A percentile compares a stretch with the other conserved stretches of the same genome.
Conservation (phyloP, 2,888 invertebrate genomes). For the Esperia sulphurella region DNA sequence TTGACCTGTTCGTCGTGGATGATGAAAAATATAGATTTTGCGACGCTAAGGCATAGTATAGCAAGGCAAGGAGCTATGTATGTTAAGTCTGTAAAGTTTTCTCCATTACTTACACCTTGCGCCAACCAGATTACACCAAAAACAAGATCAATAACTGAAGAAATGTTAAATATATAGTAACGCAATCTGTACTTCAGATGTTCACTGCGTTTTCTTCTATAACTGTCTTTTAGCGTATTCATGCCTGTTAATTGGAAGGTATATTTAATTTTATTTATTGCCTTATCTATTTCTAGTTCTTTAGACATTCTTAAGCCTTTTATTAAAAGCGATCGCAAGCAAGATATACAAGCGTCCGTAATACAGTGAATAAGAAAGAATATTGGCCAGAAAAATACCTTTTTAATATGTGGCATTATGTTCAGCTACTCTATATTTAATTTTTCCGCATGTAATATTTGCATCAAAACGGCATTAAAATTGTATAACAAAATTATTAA, state of each 20-base stretch:
- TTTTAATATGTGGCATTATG: background rate
- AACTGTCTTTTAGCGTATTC: constrained; percentile 23
- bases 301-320: constrained; percentile 2
- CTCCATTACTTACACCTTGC: constrained; percentile 26
- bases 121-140: constrained; percentile 38
- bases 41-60: constrained; percentile 22
- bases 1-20: constrained; percentile 23
- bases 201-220: constrained; percentile 14
- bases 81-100: constrained; percentile 34
- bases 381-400: too few relatives aligned
- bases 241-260: constrained; percentile 29
- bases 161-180: constrained; percentile 16
- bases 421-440: background rate
- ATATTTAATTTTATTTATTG: constrained; percentile 30
- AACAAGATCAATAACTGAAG: constrained; percentile 31
- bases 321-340: background rate
- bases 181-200: constrained; percentile 14
- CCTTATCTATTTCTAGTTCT: constrained; percentile 24
- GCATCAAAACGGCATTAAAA: background rate
- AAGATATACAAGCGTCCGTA: background rate
- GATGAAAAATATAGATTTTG: constrained; percentile 29
- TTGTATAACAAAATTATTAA: background rate
- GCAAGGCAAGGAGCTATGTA: constrained; percentile 40
- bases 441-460: background rate
- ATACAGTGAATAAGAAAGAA: too few relatives aligned